A percentile compares a stretch with the other conserved stretches of the same genome.
These are phyloP conservation scores for Hyperoplus lanceolatus DNA, from an alignment of 2,797 vertebrate species.

Conservation along the genomic window DNA sequence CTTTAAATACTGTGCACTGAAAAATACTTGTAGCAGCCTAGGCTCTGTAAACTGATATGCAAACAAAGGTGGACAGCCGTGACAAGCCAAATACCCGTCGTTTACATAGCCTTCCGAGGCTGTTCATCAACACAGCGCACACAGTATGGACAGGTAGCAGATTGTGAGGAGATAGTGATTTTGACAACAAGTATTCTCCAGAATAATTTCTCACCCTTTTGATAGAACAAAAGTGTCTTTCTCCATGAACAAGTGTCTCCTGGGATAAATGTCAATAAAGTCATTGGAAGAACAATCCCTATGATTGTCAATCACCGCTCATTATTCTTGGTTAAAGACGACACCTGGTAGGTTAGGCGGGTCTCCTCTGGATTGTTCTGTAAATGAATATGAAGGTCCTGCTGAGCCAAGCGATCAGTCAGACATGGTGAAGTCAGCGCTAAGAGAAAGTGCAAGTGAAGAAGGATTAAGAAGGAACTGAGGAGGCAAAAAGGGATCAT, in stretches of 20 bases:
- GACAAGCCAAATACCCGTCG: too few species aligned
- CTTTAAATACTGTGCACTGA: too few species aligned
- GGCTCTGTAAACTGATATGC: too few species aligned
- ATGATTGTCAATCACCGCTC: not conserved
- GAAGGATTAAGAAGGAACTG: slow-evolving; percentile 24
- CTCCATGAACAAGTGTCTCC: not conserved
- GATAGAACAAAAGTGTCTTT: not conserved
- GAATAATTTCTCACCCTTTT: not conserved
- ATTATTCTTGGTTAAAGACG: not conserved
- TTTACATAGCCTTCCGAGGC: too few species aligned
- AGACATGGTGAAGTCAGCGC: slow-evolving; percentile 36
- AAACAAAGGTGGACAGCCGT: too few species aligned
- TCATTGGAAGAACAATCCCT: not conserved
- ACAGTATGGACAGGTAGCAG: too few species aligned
- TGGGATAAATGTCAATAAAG: not conserved
- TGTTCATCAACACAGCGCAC: too few species aligned
- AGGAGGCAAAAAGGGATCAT: slow-evolving; percentile 4
- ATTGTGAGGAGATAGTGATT: too few species aligned
- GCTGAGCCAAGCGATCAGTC: slow-evolving; percentile 22
- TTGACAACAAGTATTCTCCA: too few species aligned
- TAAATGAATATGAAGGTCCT: slow-evolving; percentile 22
- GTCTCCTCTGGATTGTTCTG: slow-evolving; percentile 10
- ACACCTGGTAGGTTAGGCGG: not conserved
- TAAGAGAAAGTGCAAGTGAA: slow-evolving; percentile 32
- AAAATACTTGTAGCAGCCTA: too few species aligned